Percentiles rank a stretch among this genome's conserved stretches.
These are phyloP conservation scores for Bos taurus DNA, from an alignment of 2,113 vertebrate species.

Conservation along the genomic window DNA sequence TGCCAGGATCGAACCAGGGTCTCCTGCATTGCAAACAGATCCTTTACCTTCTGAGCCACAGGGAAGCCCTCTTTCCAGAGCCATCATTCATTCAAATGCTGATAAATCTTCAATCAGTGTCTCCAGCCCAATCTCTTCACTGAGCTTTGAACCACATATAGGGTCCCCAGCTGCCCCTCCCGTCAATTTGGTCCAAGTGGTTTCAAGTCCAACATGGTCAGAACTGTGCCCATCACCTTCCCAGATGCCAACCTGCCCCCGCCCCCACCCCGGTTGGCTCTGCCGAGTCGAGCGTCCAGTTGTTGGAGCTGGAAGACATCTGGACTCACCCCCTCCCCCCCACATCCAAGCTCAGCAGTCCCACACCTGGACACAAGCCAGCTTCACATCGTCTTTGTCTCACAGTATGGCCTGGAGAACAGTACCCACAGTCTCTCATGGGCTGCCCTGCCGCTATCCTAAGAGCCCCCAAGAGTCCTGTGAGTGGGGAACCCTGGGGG, in stretches of 20 bases:
- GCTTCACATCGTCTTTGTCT: fast-evolving
- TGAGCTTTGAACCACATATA: fast-evolving
- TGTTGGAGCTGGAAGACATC: neutral
- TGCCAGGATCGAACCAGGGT: fast-evolving
- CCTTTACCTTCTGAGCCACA: neutral
- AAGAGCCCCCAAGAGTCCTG: neutral
- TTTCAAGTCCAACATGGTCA: neutral
- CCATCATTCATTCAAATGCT: fast-evolving
- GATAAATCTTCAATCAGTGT: fast-evolving
- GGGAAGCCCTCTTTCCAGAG: neutral
- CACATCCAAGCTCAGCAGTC: fast-evolving
- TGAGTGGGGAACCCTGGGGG: fast-evolving
- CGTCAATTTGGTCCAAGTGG: fast-evolving
- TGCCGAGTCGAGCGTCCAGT: fast-evolving
- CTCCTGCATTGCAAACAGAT: neutral
- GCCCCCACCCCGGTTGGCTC: too few relatives aligned
- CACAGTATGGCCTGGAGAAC: too few relatives aligned
- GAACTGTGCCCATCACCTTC: fast-evolving
- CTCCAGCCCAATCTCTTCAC: fast-evolving
- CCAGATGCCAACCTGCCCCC: fast-evolving
- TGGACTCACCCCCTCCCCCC: neutral
- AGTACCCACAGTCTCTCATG: fast-evolving
- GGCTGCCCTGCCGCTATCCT: fast-evolving
- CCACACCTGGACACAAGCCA: fast-evolving
- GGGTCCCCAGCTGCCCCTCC: neutral